phyloP scores from a whole-genome alignment of 2,113 vertebrate species.

The Rhagologus leucostigma region DNA sequence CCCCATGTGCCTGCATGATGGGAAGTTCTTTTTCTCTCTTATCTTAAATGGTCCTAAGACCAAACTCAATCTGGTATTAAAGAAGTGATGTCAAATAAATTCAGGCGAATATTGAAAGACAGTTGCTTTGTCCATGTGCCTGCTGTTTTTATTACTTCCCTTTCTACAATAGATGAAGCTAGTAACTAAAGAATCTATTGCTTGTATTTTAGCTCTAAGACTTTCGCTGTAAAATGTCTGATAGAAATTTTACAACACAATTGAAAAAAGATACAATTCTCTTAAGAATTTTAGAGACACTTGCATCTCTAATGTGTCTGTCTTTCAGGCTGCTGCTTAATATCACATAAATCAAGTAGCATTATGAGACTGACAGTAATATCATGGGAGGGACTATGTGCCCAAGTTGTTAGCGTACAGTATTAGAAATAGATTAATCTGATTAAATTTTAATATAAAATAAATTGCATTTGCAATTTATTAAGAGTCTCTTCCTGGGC shows the following conservation, averaged over 20 bases:
- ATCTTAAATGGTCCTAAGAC: background rate
- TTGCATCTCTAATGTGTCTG: background rate
- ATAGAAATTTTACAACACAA: background rate
- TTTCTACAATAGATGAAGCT: background rate
- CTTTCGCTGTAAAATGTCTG: background rate
- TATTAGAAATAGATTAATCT: background rate
- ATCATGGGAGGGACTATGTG: background rate
- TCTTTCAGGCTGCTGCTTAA: background rate
- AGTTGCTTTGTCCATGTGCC: background rate
- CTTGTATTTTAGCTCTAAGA: background rate
- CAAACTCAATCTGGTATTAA: background rate
- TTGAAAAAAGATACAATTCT: background rate
- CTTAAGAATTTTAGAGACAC: background rate
- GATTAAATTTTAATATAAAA: conserved; percentile 31
- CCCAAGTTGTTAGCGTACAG: background rate
- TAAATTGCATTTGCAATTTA: background rate
- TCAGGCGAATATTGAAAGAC: background rate
- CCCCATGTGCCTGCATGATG: accelerated
- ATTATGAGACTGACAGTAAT: background rate
- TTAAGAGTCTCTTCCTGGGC: background rate
- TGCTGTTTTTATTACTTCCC: background rate
- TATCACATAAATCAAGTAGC: background rate
- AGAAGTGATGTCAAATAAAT: background rate
- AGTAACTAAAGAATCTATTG: background rate
- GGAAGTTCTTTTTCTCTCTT: background rate